A percentile compares a stretch with the other conserved stretches of the same genome.
Evolutionary conservation across 2,888 invertebrate genomes (phyloP).

Genomic region (Cephus rjabovi): DNA sequence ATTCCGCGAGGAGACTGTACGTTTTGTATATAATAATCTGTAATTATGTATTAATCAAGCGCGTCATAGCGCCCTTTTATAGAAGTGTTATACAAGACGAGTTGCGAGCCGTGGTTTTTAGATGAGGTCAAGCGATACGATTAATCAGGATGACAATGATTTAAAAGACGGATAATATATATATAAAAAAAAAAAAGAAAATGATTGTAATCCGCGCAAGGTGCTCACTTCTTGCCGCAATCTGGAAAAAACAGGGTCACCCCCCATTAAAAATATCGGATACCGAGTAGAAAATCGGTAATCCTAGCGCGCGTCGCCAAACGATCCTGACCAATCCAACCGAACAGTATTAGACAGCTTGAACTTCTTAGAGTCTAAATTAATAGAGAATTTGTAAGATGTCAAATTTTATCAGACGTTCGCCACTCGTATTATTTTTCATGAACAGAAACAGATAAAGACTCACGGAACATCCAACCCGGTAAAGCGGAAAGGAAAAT

Average conservation of each 20-base stretch:
- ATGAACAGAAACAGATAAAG: not conserved
- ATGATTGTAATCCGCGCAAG: slow-evolving; percentile 1
- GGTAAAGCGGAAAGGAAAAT: not conserved
- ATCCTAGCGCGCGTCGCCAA: not conserved
- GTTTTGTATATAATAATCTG: slow-evolving; percentile 53
- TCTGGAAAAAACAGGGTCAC: not conserved
- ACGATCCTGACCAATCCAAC: not conserved
- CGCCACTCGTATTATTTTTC: not conserved
- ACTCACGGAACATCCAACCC: not conserved
- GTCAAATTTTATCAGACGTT: not conserved
- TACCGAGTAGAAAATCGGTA: not conserved
- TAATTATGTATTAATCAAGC: slow-evolving; percentile 47
- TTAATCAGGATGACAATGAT: not conserved
- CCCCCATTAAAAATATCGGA: not conserved
- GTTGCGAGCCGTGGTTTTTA: slow-evolving; percentile 34
- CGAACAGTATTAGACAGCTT: not conserved
- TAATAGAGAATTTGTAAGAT: not conserved
- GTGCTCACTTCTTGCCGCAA: not conserved
- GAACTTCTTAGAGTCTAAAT: not conserved
- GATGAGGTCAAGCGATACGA: not conserved
- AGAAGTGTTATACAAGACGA: slow-evolving; percentile 40
- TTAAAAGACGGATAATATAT: not conserved
- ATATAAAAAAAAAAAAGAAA: slow-evolving; percentile 17
- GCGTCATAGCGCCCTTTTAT: slow-evolving; percentile 36
- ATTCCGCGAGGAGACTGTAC: slow-evolving; percentile 61